These are phyloP conservation scores for Maconellicoccus hirsutus DNA, from an alignment of 1,140 invertebrate genomes.

Conservation along the genomic window DNA sequence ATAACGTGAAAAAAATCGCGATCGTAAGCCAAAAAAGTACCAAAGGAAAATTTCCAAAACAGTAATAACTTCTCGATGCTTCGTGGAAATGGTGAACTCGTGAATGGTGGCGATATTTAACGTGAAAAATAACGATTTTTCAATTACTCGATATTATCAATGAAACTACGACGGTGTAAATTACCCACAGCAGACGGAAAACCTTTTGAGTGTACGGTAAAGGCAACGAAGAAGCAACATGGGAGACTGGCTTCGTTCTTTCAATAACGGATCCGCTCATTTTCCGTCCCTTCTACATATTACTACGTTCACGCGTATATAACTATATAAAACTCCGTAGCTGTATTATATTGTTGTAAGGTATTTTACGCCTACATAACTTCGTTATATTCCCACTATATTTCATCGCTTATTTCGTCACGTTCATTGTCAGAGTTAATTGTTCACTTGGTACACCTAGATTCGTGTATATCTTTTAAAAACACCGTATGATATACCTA, in stretches of 20 bases:
- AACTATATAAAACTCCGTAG: not conserved
- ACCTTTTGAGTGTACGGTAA: not conserved
- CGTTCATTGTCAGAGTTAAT: slow-evolving; percentile 20
- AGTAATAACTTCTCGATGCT: no score
- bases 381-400: slow-evolving; percentile 20
- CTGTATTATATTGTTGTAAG: slow-evolving; percentile 6
- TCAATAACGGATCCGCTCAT: not conserved
- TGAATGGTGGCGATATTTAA: no score
- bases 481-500: not conserved
- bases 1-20: no score
- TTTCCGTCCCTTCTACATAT: not conserved
- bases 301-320: not conserved
- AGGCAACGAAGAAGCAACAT: not conserved
- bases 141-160: not conserved
- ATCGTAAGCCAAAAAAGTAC: no score
- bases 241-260: not conserved
- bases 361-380: slow-evolving; percentile 18
- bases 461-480: not conserved
- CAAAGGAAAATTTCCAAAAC: no score
- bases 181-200: no score
- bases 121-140: slow-evolving; percentile 14
- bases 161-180: no score
- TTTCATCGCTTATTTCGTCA: slow-evolving; percentile 18
- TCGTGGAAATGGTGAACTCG: no score
- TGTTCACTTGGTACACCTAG: slow-evolving; percentile 5